Evolutionary conservation across 2,113 vertebrate genomes (phyloP).

Genomic region (Colinus virginianus): DNA sequence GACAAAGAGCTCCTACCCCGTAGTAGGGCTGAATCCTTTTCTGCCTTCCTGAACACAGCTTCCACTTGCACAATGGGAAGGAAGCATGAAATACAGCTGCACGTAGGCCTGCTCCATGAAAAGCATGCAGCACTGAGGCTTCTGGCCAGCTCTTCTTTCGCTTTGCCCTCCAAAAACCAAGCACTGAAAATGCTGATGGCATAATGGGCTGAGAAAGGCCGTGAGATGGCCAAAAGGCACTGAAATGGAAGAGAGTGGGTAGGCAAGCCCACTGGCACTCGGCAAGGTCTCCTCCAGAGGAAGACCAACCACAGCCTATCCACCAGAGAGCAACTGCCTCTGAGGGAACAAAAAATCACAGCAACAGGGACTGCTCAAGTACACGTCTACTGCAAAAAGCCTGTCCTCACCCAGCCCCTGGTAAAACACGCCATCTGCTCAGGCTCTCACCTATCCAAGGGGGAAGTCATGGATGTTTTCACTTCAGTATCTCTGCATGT

Average conservation of each 20-base stretch:
- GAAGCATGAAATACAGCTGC: not conserved
- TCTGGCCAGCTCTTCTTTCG: not conserved
- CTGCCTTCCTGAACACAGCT: not conserved
- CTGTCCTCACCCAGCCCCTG: not conserved
- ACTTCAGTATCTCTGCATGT: conserved; percentile 28
- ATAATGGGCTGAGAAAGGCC: not conserved
- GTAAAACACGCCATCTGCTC: conserved; percentile 57
- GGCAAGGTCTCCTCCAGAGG: not conserved
- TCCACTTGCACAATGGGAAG: not conserved
- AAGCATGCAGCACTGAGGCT: not conserved
- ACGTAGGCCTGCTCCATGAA: accelerated
- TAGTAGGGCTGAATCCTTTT: not conserved
- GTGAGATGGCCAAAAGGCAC: not conserved
- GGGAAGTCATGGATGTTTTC: conserved; percentile 31
- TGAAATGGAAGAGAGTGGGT: not conserved
- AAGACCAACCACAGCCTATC: not conserved
- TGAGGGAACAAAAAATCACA: conserved; percentile 9
- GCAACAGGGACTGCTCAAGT: conserved; percentile 24
- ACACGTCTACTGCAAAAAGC: conserved; percentile 10
- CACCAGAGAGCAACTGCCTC: conserved; percentile 7
- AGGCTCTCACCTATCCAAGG: conserved; percentile 26
- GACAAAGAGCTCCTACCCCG: not conserved
- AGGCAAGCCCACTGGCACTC: not conserved
- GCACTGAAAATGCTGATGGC: not conserved
- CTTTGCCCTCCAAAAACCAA: not conserved